Conservation (phyloP, 2,113 vertebrate genomes). For the Meriones unguiculatus region DNA sequence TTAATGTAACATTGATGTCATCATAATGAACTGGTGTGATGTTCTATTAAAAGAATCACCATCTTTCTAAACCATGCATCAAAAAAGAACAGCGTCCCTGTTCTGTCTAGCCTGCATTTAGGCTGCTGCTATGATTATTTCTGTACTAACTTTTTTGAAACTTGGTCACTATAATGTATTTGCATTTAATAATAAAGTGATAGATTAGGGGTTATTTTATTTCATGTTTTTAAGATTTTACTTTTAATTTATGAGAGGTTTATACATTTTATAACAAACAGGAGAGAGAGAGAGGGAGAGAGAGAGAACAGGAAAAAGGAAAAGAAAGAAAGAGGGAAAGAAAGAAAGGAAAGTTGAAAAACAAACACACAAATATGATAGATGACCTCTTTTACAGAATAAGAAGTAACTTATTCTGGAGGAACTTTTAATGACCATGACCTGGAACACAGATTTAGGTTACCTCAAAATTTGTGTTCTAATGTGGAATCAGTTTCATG, state of each 20-base stretch:
- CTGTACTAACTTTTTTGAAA: background rate
- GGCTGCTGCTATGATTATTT: background rate
- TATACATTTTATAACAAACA: background rate
- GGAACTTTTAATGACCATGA: background rate
- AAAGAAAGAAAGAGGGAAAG: background rate
- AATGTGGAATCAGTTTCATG: background rate
- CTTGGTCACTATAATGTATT: background rate
- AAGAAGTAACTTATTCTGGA: background rate
- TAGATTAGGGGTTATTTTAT: background rate
- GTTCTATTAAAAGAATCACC: background rate
- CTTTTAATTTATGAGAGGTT: background rate
- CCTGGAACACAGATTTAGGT: background rate
- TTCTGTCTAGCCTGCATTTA: background rate
- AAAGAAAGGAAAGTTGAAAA: background rate
- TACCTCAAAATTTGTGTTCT: background rate
- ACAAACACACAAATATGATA: background rate
- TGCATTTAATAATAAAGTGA: background rate
- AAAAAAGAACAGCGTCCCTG: background rate
- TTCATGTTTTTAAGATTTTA: background rate
- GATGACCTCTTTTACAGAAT: background rate
- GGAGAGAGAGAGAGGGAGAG: background rate
- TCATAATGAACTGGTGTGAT: background rate
- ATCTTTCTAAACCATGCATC: background rate
- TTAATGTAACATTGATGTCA: background rate
- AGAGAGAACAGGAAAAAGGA: background rate